phyloP scores from a whole-genome alignment of 2,113 vertebrate species.

The Grus americana region DNA sequence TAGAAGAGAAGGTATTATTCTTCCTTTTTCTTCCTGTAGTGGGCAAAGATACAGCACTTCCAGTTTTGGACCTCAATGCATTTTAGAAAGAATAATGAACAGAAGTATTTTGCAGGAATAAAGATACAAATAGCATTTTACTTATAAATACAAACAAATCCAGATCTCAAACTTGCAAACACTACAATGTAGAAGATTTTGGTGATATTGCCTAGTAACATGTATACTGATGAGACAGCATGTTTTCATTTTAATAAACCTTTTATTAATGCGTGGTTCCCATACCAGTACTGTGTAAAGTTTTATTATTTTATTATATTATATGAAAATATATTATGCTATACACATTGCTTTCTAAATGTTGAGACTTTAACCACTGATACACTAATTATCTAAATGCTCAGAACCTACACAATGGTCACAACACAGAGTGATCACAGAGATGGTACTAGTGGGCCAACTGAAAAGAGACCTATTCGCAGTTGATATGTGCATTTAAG shows the following conservation, averaged over 20 bases:
- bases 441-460: not conserved
- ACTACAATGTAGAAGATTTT: not conserved
- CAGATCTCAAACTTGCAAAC: not conserved
- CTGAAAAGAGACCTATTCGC: not conserved
- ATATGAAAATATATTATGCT: not conserved
- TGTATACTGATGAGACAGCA: not conserved
- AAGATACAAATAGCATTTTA: not conserved
- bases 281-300: not conserved
- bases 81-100: not conserved
- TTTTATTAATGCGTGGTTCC: not conserved
- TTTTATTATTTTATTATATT: not conserved
- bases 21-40: not conserved
- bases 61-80: not conserved
- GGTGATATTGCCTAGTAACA: not conserved
- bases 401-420: not conserved
- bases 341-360: not conserved
- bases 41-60: not conserved
- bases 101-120: not conserved
- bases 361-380: not conserved
- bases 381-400: not conserved
- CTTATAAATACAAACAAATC: not conserved
- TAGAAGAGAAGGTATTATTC: not conserved
- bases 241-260: not conserved
- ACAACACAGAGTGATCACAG: not conserved
- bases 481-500: not conserved